phyloP scores from a whole-genome alignment of 2,113 vertebrate genomes.

The Garra rufa region DNA sequence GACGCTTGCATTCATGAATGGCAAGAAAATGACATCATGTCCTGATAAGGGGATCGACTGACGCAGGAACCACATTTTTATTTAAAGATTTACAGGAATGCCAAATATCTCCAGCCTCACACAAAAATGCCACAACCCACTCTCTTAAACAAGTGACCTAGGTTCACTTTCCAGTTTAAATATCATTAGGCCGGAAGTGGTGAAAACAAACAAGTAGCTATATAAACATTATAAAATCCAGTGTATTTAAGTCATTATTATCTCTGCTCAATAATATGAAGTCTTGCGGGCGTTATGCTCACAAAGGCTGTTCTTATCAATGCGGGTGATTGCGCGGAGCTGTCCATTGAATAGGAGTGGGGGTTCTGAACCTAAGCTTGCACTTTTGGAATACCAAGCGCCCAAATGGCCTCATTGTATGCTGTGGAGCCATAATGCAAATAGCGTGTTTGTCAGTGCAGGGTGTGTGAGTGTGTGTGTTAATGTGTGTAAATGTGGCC shows the following conservation, averaged over 20 bases:
- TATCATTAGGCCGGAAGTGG: not conserved
- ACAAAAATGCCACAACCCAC: constrained; percentile 40
- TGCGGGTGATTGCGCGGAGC: constrained; percentile 34
- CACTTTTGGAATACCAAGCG: constrained; percentile 59
- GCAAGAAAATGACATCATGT: not conserved
- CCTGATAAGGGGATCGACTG: not conserved
- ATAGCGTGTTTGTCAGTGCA: constrained; percentile 13
- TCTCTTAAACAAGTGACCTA: not conserved
- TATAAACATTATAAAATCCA: not conserved
- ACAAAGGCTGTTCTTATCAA: constrained; percentile 52
- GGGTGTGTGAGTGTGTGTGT: constrained; percentile 39
- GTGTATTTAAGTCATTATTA: not conserved
- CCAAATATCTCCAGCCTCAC: constrained; percentile 14
- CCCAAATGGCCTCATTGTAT: constrained; percentile 63
- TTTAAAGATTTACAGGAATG: not conserved
- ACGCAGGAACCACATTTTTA: constrained; percentile 18
- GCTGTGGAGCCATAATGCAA: constrained; percentile 47
- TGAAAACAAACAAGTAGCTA: not conserved
- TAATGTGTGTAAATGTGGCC: constrained; percentile 61
- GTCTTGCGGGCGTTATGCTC: not conserved
- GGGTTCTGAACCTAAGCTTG: constrained; percentile 42
- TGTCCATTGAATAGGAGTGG: constrained; percentile 47
- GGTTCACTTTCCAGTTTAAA: not conserved
- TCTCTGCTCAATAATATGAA: not conserved
- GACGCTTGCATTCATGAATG: not conserved